These are phyloP conservation scores for Neomonachus schauinslandi DNA, from an alignment of 2,113 vertebrate species.

Conservation along the genomic window DNA sequence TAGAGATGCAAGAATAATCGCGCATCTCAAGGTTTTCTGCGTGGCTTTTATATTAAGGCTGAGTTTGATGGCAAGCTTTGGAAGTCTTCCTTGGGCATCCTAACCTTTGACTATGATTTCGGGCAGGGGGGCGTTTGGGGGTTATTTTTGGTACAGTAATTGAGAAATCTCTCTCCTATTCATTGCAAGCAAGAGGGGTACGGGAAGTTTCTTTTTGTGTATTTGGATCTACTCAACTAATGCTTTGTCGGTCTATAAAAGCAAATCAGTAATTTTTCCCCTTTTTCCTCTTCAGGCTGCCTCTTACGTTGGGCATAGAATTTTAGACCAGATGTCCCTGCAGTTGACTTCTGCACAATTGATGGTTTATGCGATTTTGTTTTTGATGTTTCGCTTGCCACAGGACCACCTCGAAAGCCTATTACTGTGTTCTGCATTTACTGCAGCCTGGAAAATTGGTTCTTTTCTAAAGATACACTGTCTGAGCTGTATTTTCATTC, in stretches of 20 bases:
- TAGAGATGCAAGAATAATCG: not conserved
- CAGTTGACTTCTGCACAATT: not conserved
- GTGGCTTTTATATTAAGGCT: not conserved
- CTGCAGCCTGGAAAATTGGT: constrained; percentile 41
- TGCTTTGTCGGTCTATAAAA: not conserved
- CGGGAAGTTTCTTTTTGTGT: not conserved
- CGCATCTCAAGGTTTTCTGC: not conserved
- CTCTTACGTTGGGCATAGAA: not conserved
- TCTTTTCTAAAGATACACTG: constrained; percentile 5
- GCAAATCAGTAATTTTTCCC: not conserved
- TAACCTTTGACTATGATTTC: not conserved
- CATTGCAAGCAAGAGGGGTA: not conserved
- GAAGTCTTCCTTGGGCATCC: not conserved
- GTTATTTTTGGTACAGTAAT: not conserved
- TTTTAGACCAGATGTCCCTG: not conserved
- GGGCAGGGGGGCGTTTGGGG: not conserved
- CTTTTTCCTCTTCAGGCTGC: not conserved
- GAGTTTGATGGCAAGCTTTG: not conserved
- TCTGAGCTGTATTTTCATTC: not conserved
- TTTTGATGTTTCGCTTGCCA: not conserved
- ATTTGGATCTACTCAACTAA: not conserved
- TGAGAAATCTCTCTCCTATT: not conserved
- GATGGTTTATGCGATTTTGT: not conserved
- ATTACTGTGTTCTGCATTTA: not conserved
- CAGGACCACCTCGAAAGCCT: not conserved